A percentile compares a stretch with the other conserved stretches of the same genome.
Conservation (phyloP, 2,888 invertebrate genomes). For the Ischnus inquisitorius region DNA sequence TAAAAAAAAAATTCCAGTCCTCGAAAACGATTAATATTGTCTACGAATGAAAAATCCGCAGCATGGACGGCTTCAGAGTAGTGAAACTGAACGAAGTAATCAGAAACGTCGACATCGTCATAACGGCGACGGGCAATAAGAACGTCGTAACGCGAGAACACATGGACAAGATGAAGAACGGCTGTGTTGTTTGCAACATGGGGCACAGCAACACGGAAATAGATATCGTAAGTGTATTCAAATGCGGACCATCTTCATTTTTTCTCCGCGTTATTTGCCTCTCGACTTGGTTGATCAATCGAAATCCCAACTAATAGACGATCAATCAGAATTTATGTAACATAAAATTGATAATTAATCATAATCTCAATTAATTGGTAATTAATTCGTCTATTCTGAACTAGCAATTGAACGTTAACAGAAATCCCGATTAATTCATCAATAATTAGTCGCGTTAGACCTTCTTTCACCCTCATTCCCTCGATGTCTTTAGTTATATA, state of each 20-base stretch:
- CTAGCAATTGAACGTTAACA: too few relatives aligned
- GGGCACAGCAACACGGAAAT: conserved; percentile 99
- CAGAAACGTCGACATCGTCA: conserved; percentile 96
- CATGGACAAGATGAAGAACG: conserved; percentile 98
- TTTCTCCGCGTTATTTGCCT: too few relatives aligned
- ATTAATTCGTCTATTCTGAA: too few relatives aligned
- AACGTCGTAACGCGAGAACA: conserved; percentile 98
- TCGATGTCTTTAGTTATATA: neutral
- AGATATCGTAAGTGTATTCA: conserved; percentile 90
- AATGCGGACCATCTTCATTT: too few relatives aligned
- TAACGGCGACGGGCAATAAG: conserved; percentile 99
- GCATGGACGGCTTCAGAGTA: conserved; percentile 98
- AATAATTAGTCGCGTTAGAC: too few relatives aligned
- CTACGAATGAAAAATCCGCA: conserved; percentile 81
- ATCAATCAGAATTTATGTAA: too few relatives aligned
- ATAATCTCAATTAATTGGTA: too few relatives aligned
- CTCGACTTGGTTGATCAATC: too few relatives aligned
- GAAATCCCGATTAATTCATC: too few relatives aligned
- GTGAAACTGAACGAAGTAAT: conserved; percentile 97
- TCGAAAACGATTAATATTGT: conserved; percentile 18
- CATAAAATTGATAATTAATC: too few relatives aligned
- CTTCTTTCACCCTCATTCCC: too few relatives aligned
- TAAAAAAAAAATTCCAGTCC: neutral
- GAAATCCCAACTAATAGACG: too few relatives aligned
- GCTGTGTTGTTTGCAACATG: conserved; percentile 98